phyloP scores from a whole-genome alignment of 2,797 vertebrate genomes.

The Tiaroga cobitis region DNA sequence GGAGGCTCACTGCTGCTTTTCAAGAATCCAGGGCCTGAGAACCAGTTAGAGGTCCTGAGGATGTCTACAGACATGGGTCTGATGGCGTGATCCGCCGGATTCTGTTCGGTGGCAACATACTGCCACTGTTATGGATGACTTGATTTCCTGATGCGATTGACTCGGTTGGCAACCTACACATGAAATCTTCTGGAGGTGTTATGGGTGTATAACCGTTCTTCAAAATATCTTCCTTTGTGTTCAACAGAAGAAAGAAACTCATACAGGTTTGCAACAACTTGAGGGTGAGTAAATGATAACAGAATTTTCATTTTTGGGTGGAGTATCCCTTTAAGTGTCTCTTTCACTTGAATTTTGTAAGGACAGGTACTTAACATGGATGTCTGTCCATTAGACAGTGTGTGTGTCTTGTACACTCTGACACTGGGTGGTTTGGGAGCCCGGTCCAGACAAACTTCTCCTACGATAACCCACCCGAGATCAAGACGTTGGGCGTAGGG shows the following conservation, averaged over 20 bases:
- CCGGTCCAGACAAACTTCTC: no score
- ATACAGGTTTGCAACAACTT: no score
- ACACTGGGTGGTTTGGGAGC: not conserved
- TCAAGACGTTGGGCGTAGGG: not conserved
- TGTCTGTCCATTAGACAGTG: not conserved
- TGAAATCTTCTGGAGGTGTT: not conserved
- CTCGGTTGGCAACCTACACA: not conserved
- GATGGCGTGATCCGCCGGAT: not conserved
- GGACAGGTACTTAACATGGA: not conserved
- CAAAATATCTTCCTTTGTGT: no score
- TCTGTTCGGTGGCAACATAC: not conserved
- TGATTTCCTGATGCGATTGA: not conserved
- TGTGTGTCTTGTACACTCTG: not conserved
- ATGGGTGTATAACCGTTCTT: no score
- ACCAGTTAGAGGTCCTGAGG: not conserved
- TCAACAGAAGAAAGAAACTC: no score
- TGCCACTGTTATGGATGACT: not conserved
- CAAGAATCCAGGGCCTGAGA: not conserved
- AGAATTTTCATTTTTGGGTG: no score
- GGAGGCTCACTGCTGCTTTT: not conserved
- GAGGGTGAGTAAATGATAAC: no score
- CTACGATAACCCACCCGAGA: not conserved
- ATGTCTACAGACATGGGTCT: not conserved
- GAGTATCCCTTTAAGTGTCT: no score
- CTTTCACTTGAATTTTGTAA: not conserved